A percentile compares a stretch with the other conserved stretches of the same genome.
phyloP scores from a whole-genome alignment of 2,113 vertebrate genomes.

The Bettongia penicillata region DNA sequence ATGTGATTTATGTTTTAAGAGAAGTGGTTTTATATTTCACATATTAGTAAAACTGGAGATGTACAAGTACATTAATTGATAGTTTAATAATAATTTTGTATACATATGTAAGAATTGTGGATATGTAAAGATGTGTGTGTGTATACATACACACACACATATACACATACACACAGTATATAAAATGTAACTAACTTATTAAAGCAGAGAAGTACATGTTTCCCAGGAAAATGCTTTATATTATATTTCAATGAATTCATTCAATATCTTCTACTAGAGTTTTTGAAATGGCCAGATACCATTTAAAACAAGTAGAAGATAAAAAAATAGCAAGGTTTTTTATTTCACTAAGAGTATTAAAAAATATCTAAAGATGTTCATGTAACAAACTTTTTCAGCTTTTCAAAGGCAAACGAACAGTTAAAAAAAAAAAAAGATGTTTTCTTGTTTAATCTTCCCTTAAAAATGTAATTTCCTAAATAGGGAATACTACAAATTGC shows the following conservation, averaged over 20 bases:
- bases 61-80: not conserved
- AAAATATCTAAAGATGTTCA: not conserved
- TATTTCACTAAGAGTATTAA: not conserved
- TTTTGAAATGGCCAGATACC: constrained; percentile 33
- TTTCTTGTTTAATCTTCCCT: constrained; percentile 48
- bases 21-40: not conserved
- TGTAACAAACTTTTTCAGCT: constrained; percentile 11
- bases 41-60: not conserved
- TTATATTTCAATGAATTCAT: constrained; percentile 34
- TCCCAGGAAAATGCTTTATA: not conserved
- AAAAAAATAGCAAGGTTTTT: constrained; percentile 15
- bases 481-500: not conserved
- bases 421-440: not conserved
- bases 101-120: too few relatives aligned
- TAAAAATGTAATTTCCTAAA: constrained; percentile 46
- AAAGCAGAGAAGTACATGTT: not conserved
- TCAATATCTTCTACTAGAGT: constrained; percentile 28
- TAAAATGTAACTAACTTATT: not conserved
- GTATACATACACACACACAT: too few relatives aligned
- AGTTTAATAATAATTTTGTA: not conserved
- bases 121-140: too few relatives aligned
- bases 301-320: constrained; percentile 11
- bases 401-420: constrained; percentile 19
- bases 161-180: not conserved
- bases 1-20: not conserved